These are phyloP conservation scores for Chauna torquata DNA, from an alignment of 2,113 vertebrate species.

Conservation along the genomic window DNA sequence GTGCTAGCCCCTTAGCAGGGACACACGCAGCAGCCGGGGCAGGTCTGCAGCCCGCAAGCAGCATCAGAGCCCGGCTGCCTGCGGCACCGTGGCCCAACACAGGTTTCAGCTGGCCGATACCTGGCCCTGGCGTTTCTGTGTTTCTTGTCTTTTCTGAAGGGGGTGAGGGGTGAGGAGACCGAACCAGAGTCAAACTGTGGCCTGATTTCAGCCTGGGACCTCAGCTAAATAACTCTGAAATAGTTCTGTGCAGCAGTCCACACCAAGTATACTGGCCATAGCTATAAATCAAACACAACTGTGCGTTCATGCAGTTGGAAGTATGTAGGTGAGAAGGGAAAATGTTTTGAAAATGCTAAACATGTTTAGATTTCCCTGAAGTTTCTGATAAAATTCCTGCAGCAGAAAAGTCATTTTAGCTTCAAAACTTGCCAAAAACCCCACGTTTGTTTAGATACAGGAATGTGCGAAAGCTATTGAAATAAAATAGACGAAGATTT, in stretches of 20 bases:
- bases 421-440: background rate
- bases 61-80: background rate
- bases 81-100: background rate
- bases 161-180: conserved; percentile 23
- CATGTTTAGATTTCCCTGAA: conserved; percentile 32
- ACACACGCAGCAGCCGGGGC: background rate
- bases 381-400: conserved; percentile 61
- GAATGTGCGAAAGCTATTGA: background rate
- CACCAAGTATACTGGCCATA: conserved; percentile 39
- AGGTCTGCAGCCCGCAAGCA: background rate
- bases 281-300: conserved; percentile 61
- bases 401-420: background rate
- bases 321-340: conserved; percentile 53
- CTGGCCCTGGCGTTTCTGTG: background rate
- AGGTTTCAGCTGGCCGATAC: background rate
- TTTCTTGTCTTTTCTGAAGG: background rate
- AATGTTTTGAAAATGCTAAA: conserved; percentile 64
- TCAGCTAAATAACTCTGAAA: conserved; percentile 62
- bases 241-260: conserved; percentile 53
- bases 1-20: conserved; percentile 47
- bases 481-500: background rate
- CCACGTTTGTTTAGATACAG: background rate
- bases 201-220: conserved; percentile 61
- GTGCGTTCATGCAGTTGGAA: conserved; percentile 19
- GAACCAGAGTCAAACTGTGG: conserved; percentile 54